Evolutionary conservation across 2,888 invertebrate species (phyloP).

Genomic region (Clostera curtula): DNA sequence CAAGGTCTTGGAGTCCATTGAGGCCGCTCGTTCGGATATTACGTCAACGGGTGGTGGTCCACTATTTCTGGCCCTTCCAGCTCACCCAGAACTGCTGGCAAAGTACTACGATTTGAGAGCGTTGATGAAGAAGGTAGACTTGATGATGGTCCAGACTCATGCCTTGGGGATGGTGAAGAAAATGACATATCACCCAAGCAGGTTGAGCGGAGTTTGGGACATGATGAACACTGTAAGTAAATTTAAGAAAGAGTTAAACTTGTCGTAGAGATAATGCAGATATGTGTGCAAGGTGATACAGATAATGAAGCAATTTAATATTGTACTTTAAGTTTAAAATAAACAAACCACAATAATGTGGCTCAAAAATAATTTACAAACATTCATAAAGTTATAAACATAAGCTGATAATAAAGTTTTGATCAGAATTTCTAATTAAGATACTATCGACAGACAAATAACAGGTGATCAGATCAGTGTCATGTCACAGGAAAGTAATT

Average conservation of each 20-base stretch:
- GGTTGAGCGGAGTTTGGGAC: constrained; percentile 84
- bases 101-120: constrained; percentile 82
- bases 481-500: constrained; percentile 22
- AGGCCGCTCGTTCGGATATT: constrained; percentile 57
- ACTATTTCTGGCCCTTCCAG: constrained; percentile 77
- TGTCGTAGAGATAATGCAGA: too few species aligned
- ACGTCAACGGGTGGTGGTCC: constrained; percentile 66
- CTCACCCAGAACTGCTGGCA: constrained; percentile 78
- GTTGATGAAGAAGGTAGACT: constrained; percentile 78
- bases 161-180: constrained; percentile 78
- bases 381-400: too few species aligned
- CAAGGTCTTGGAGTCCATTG: constrained; percentile 60
- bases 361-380: too few species aligned
- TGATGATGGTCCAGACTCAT: constrained; percentile 81
- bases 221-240: constrained; percentile 82
- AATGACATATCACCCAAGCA: constrained; percentile 83
- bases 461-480: constrained; percentile 7
- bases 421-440: too few species aligned
- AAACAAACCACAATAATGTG: neutral
- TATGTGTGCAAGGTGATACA: too few species aligned
- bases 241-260: neutral
- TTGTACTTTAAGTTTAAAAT: neutral
- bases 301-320: neutral
- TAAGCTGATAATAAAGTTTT: too few species aligned
- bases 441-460: too few species aligned